Conservation (phyloP, 2,113 vertebrate species). For the Turdus rufiventris region DNA sequence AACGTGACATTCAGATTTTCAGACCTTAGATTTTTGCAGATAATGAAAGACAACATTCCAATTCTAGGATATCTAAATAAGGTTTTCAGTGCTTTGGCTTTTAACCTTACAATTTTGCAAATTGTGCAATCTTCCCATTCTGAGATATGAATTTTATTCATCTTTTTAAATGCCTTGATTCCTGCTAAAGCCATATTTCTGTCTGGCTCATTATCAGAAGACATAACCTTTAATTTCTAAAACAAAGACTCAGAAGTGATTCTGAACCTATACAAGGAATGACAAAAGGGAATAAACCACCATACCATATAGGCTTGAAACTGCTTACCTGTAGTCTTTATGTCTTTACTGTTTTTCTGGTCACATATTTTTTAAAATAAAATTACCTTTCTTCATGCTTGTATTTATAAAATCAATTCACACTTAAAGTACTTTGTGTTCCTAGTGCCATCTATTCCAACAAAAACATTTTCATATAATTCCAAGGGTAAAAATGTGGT, state of each 20-base stretch:
- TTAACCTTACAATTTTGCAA: background rate
- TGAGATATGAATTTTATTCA: background rate
- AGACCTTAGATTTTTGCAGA: background rate
- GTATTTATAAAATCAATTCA: background rate
- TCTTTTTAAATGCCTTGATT: background rate
- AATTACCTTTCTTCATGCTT: background rate
- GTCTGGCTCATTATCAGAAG: background rate
- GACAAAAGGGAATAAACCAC: background rate
- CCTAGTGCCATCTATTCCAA: background rate
- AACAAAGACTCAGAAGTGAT: background rate
- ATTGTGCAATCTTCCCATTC: background rate
- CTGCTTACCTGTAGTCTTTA: background rate
- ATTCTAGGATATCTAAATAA: background rate
- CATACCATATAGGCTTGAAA: background rate
- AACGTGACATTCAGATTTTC: background rate
- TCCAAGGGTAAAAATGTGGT: background rate
- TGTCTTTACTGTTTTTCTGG: background rate
- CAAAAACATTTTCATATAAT: background rate
- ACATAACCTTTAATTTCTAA: background rate
- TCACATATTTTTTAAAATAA: background rate
- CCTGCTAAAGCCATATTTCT: background rate
- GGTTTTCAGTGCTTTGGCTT: background rate
- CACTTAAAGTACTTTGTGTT: background rate
- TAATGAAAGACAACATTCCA: background rate
- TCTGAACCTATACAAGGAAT: background rate